Evolutionary conservation across 1,140 invertebrate genomes (phyloP), one percentile per base, ranked within the genome.

Genomic region (Aphaenogaster rudis): DNA sequence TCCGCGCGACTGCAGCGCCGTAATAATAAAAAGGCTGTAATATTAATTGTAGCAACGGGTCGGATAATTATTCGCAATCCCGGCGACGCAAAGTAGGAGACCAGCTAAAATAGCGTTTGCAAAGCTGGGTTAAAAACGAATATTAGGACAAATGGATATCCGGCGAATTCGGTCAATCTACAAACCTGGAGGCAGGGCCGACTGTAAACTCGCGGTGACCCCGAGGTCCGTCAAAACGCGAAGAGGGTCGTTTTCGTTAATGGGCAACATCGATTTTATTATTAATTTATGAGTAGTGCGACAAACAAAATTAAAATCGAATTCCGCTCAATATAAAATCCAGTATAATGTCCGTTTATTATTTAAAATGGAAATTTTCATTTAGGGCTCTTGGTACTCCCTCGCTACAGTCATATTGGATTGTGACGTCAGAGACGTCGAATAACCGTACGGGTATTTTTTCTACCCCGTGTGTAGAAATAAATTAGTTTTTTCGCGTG

Each of bases 21-120:
- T 80, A 54, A 69, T 80, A 69, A 80, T 80, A 69, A 80, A 71
- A 63, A 54, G 28, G 13, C 36, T 54, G 48, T 45, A 71, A 80
- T 69, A 69, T 80, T 69, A 67, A 79, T 80, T 45, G 78, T 69
- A 28, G 39, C 78, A 17, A 52, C 21, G 15, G n/a, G 15, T 5
- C 15, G 57, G 39, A 78, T 78, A 80, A 69, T 69, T 80, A 80
- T 80, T 52, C 13, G 21, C 28, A 33, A 78, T 63, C 13, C n/a
- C 28, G 13, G 13, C 33, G 9, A 42, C 36, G 48, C 21, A 13
- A 63, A 33, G n/a, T n/a, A 6, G 3, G 57, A 64, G 9, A 50
- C n/a, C 9, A 5, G 21, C 21, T 61, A 11, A 77, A 78, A 48
- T 64, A 64, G 9, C 21, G n/a, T 33, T 74, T 9, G 48, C 15